phyloP scores from a whole-genome alignment of 2,113 vertebrate genomes.

The Amia ocellicauda region DNA sequence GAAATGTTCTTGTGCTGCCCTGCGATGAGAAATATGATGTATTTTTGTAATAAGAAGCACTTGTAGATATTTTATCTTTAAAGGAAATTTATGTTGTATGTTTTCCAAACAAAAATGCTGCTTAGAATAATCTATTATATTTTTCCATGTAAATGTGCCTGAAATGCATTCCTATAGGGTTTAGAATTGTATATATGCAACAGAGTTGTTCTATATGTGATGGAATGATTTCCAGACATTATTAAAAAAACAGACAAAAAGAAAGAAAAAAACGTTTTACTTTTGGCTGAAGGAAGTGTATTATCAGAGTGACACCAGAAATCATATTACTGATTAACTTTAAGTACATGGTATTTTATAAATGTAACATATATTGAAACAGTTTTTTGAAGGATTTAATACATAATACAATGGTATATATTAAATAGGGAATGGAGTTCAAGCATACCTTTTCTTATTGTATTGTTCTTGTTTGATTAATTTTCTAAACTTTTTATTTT shows the following conservation, averaged over 20 bases:
- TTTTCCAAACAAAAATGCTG: constrained; percentile 42
- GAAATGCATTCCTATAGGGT: constrained; percentile 37
- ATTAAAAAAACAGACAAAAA: constrained; percentile 26
- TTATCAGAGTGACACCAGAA: too few species aligned
- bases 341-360: not conserved
- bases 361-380: not conserved
- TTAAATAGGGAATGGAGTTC: too few species aligned
- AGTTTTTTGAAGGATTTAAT: too few species aligned
- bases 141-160: constrained; percentile 45
- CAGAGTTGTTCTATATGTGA: constrained; percentile 37
- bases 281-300: too few species aligned
- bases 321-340: too few species aligned
- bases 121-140: constrained; percentile 47
- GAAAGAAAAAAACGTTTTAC: not conserved
- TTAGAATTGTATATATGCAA: constrained; percentile 40
- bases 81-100: constrained; percentile 38
- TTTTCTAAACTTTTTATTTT: too few species aligned
- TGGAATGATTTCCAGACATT: constrained; percentile 13
- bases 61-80: constrained; percentile 46
- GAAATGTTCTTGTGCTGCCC: constrained; percentile 34
- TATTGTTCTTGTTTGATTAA: too few species aligned
- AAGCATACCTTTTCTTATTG: too few species aligned
- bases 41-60: constrained; percentile 50
- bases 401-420: too few species aligned
- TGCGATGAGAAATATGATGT: constrained; percentile 38